Evolutionary conservation across 2,113 vertebrate species (phyloP), one percentile per base, ranked within the genome.

Genomic region (Hemichromis elongatus): DNA sequence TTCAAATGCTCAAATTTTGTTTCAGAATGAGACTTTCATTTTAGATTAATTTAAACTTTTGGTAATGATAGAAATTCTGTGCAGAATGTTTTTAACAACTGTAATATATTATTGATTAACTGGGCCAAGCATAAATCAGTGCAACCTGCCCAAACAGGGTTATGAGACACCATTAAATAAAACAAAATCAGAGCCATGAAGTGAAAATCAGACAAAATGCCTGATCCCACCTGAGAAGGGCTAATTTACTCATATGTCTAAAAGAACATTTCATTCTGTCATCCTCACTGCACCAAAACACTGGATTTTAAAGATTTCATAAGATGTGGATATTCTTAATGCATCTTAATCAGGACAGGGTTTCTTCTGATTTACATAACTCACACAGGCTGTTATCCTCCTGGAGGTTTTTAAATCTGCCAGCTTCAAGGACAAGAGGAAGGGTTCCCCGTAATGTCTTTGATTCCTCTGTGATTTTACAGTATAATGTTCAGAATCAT

Each of bases 311-410:
- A 26, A 45, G 37, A 45, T 70, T 70, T 50, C 6, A 50, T 50
- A 7, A 50, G 3, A 50, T 50, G 7, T 70, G 8, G 40, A 70
- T 26, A 45, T 45, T 70, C 40, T 11, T 70, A 50, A 50, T 50
- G 40, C 66, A 47, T 2, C 66, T 35, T 35, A 63, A 35, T 35
- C 59, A n/a, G 28, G 56, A 33, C 14, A 33, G 30, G 19, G 2
- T 0, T 0, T 11, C 66, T 28, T 70, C 66, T 73, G 19, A 73
- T 73, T 28, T 47, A 18, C 40, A 47, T 11, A 70, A 26, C 66
- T 28, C 14, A 0, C 21, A 18, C 8, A 47, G 40, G 16, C 37
- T 0, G 3, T 45, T 45, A 26, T 18, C 40, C 40, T 73, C 21
- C 40, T 7, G 40, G 40, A 47, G 26, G 21, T 73, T 73, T 73